Conservation (phyloP, 2,113 vertebrate genomes). For the Malaclemys terrapin region DNA sequence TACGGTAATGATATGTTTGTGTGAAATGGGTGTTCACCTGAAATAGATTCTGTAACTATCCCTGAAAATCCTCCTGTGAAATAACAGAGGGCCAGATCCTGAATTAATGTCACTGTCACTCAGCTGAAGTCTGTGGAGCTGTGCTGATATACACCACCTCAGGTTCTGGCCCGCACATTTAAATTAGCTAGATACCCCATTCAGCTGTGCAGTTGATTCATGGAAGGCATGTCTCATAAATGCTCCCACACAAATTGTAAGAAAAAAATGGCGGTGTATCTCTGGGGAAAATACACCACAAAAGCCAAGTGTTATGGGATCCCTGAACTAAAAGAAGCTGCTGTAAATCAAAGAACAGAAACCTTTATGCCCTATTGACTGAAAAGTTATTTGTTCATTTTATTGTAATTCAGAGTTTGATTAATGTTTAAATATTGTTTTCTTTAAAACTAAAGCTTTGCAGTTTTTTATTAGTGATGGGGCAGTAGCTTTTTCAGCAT, state of each 20-base stretch:
- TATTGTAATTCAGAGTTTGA: not conserved
- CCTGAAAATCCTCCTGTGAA: not conserved
- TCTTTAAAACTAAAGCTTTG: constrained; percentile 6
- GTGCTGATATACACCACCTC: not conserved
- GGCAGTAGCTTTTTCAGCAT: constrained; percentile 1
- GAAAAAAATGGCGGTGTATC: not conserved
- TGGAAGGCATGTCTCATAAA: accelerated
- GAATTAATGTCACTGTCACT: not conserved
- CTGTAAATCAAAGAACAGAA: not conserved
- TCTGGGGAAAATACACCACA: not conserved
- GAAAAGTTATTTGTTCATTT: not conserved
- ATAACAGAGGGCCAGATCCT: not conserved
- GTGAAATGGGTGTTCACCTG: not conserved
- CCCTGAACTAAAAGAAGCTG: not conserved
- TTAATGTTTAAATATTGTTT: not conserved
- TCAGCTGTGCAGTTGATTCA: not conserved
- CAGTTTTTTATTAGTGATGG: not conserved
- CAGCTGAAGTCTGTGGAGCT: not conserved
- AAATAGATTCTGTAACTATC: not conserved
- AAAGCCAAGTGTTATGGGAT: not conserved
- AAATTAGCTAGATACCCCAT: not conserved
- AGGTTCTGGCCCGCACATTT: not conserved
- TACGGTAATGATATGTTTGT: not conserved
- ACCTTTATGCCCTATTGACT: not conserved
- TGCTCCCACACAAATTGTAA: not conserved